A percentile compares a stretch with the other conserved stretches of the same genome.
Evolutionary conservation across 2,113 vertebrate species (phyloP).

Genomic region (Butorides virescens): DNA sequence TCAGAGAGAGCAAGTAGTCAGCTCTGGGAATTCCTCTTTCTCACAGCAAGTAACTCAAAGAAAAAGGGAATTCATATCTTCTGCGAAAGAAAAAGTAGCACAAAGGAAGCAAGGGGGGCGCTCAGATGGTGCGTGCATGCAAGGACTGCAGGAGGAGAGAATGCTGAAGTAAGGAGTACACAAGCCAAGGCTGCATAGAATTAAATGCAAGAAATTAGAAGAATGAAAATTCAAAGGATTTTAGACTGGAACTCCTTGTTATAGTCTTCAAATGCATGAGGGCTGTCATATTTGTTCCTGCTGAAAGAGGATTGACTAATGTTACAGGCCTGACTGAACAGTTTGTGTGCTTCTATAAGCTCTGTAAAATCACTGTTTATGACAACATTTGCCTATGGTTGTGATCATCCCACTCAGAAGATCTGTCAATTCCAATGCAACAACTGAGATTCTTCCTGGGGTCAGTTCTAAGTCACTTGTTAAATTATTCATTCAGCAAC

Average conservation of each 20-base stretch:
- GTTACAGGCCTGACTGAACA: neutral
- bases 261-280: neutral
- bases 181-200: neutral
- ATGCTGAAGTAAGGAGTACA: neutral
- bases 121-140: neutral
- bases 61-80: neutral
- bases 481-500: neutral
- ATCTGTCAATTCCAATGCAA: neutral
- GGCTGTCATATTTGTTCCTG: neutral
- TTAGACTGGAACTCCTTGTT: neutral
- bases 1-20: neutral
- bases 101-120: neutral
- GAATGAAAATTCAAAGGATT: neutral
- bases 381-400: neutral
- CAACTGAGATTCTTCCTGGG: neutral
- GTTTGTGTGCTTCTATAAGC: neutral
- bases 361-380: neutral
- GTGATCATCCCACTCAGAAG: neutral
- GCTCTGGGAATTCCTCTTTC: neutral
- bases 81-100: neutral
- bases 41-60: neutral
- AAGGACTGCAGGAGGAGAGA: neutral
- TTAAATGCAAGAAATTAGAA: neutral
- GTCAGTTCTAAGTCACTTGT: neutral
- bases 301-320: neutral